A percentile compares a stretch with the other conserved stretches of the same genome.
Conservation (phyloP, 2,888 invertebrate species). For the Mimumesa dahlbomi region DNA sequence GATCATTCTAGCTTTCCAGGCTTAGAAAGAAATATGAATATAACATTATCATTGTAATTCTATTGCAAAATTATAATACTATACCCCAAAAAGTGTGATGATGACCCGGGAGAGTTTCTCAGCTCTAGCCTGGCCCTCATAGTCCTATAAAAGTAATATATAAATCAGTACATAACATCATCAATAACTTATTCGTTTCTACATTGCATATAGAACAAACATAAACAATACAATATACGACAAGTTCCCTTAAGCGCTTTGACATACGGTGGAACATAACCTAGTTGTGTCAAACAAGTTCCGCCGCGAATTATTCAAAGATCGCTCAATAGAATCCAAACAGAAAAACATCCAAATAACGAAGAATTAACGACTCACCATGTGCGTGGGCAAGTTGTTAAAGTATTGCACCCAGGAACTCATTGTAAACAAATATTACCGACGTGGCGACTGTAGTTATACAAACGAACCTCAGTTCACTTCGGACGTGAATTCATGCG, state of each 20-base stretch:
- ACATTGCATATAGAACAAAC: background rate
- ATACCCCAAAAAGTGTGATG: conserved; percentile 92
- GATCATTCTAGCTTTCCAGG: too few relatives aligned
- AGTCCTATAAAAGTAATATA: conserved; percentile 84
- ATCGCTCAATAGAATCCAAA: too few relatives aligned
- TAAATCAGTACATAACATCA: background rate
- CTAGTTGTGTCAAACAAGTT: conserved; percentile 24
- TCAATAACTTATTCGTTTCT: background rate
- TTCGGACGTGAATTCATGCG: conserved; percentile 9
- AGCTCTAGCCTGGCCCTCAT: conserved; percentile 93
- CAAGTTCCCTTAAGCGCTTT: background rate
- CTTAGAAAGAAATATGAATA: too few relatives aligned
- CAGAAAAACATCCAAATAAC: too few relatives aligned
- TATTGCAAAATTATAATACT: too few relatives aligned
- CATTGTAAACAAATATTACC: conserved; percentile 63
- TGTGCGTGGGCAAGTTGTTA: conserved; percentile 74
- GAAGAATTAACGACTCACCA: conserved; percentile 68
- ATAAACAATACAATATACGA: background rate
- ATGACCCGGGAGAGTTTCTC: conserved; percentile 94
- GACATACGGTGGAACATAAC: conserved; percentile 44
- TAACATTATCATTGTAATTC: too few relatives aligned
- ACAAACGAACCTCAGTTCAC: conserved; percentile 3
- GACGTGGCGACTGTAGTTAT: conserved; percentile 15
- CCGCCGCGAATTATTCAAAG: too few relatives aligned
- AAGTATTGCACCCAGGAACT: conserved; percentile 71